phyloP scores from a whole-genome alignment of 2,888 invertebrate genomes.

The Allolobophora icterica region DNA sequence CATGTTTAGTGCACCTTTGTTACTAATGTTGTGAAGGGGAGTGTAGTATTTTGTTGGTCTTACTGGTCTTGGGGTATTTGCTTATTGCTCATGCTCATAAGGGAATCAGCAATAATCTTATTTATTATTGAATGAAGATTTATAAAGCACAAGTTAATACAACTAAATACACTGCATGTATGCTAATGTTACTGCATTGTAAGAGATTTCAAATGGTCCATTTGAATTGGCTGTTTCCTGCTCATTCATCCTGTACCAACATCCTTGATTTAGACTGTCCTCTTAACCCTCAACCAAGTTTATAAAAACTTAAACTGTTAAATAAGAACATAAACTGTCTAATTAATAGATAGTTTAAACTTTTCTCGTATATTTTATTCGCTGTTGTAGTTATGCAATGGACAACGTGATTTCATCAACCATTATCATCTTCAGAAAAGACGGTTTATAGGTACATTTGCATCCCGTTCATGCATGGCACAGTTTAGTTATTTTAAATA shows the following conservation, averaged over 20 bases:
- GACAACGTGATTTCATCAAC: constrained; percentile 81
- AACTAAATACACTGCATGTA: too few relatives aligned
- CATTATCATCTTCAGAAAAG: constrained; percentile 84
- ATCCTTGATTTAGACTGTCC: neutral
- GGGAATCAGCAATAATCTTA: too few relatives aligned
- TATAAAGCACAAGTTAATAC: too few relatives aligned
- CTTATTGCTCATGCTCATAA: too few relatives aligned
- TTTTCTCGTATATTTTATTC: neutral
- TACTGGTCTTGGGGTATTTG: too few relatives aligned
- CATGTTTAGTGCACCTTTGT: too few relatives aligned
- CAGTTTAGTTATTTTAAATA: neutral
- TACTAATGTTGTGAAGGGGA: too few relatives aligned
- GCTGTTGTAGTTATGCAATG: constrained; percentile 77
- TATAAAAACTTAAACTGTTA: neutral
- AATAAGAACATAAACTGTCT: neutral
- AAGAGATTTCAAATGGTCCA: neutral
- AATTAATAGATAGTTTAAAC: too few relatives aligned
- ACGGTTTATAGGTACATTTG: constrained; percentile 81
- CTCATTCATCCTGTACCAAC: too few relatives aligned
- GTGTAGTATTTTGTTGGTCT: too few relatives aligned
- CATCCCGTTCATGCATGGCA: neutral
- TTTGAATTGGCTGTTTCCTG: neutral
- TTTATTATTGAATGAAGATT: too few relatives aligned
- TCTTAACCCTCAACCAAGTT: neutral
- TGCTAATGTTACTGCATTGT: too few relatives aligned